A percentile compares a stretch with the other conserved stretches of the same genome.
Conservation (phyloP, 1,140 invertebrate species). For the Phortica variegata region DNA sequence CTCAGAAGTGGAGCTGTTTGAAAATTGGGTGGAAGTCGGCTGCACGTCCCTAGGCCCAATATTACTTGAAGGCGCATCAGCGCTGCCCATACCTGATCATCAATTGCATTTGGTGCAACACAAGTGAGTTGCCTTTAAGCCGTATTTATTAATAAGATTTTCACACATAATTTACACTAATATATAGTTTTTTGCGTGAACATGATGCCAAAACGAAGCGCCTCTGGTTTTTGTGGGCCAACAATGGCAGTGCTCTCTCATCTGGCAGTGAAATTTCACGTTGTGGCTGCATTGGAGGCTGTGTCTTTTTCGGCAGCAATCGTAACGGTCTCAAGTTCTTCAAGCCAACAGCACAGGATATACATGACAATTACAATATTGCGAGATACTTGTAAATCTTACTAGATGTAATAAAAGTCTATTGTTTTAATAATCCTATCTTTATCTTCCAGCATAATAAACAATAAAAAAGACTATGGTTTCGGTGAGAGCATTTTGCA, state of each 20-base stretch:
- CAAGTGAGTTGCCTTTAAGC: constrained; percentile 58
- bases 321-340: constrained; percentile 85
- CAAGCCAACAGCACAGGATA: constrained; percentile 76
- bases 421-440: not conserved
- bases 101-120: constrained; percentile 77
- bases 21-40: constrained; percentile 91
- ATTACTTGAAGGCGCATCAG: constrained; percentile 89
- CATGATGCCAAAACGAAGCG: constrained; percentile 88
- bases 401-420: not conserved
- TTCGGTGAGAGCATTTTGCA: constrained; percentile 94
- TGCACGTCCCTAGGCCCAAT: constrained; percentile 87
- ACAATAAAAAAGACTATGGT: constrained; percentile 66
- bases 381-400: constrained; percentile 68
- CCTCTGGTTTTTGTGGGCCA: constrained; percentile 93
- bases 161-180: not conserved
- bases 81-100: constrained; percentile 71
- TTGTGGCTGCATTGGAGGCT: constrained; percentile 95
- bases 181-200: constrained; percentile 72
- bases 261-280: constrained; percentile 58
- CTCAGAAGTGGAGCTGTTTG: constrained; percentile 55
- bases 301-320: constrained; percentile 90
- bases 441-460: constrained; percentile 35
- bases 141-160: not conserved
- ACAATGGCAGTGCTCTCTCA: constrained; percentile 59
- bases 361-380: constrained; percentile 79